Percentiles rank a stretch among this genome's conserved stretches.
Conservation (phyloP, 2,888 invertebrate genomes). For the Catocala nupta region DNA sequence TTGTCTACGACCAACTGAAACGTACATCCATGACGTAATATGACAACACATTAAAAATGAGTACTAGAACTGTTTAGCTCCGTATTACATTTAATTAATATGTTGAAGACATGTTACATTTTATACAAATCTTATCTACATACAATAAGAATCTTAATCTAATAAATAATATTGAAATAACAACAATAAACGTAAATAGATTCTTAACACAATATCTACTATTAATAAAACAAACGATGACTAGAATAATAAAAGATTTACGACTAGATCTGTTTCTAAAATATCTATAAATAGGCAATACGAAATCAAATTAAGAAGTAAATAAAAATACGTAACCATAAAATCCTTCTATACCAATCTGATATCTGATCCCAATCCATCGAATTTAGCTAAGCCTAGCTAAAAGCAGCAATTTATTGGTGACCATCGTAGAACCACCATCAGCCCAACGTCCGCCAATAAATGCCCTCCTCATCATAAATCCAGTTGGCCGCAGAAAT, state of each 20-base stretch:
- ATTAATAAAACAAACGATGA: conserved; percentile 21
- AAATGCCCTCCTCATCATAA: conserved; percentile 17
- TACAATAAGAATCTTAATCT: conserved; percentile 38
- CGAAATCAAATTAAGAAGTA: conserved; percentile 6
- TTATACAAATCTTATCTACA: conserved; percentile 44
- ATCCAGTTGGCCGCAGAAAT: conserved; percentile 62
- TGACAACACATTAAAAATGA: conserved; percentile 38
- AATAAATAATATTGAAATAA: conserved; percentile 40
- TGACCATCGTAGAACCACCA: background rate
- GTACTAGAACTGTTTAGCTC: conserved; percentile 18
- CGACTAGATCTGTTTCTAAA: conserved; percentile 17
- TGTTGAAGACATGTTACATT: conserved; percentile 35
- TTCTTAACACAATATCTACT: conserved; percentile 28
- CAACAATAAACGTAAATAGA: conserved; percentile 30
- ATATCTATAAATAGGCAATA: background rate
- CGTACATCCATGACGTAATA: conserved; percentile 29
- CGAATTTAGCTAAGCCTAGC: conserved; percentile 19
- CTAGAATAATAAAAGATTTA: conserved; percentile 12
- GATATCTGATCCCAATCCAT: conserved; percentile 24
- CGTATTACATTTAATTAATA: conserved; percentile 32
- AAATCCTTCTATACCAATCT: conserved; percentile 19
- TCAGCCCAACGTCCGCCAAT: background rate
- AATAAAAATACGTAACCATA: conserved; percentile 43
- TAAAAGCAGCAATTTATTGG: conserved; percentile 6
- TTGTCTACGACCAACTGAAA: conserved; percentile 62